A percentile compares a stretch with the other conserved stretches of the same genome.
These are phyloP conservation scores for Micrasema longulum DNA, from an alignment of 1,140 invertebrate species.

Conservation along the genomic window DNA sequence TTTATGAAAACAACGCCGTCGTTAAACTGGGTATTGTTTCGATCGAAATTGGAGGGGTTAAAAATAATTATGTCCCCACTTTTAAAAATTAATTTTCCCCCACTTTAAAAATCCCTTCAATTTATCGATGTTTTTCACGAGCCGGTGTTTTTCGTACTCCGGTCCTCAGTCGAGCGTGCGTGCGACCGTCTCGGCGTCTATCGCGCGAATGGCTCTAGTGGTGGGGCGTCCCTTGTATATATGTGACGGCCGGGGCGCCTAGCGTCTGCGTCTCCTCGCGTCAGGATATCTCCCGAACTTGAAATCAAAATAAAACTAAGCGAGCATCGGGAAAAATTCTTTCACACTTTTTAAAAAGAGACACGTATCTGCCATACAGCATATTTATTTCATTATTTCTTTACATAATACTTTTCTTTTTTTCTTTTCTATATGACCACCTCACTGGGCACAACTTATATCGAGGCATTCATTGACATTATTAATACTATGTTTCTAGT, in stretches of 20 bases:
- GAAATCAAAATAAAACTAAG: too few species aligned
- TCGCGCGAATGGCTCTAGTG: constrained; percentile 10
- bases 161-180: background rate
- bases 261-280: constrained; percentile 18
- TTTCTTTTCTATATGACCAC: too few species aligned
- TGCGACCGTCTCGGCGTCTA: constrained; percentile 6
- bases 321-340: too few species aligned
- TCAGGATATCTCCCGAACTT: constrained; percentile 31
- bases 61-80: constrained; percentile 9
- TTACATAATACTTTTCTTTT: too few species aligned
- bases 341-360: too few species aligned
- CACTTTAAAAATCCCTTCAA: background rate
- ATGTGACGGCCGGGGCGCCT: constrained; percentile 8
- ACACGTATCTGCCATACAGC: too few species aligned
- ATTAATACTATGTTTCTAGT: too few species aligned
- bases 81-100: constrained; percentile 7
- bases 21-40: background rate
- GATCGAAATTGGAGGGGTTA: constrained; percentile 13
- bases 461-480: too few species aligned
- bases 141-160: background rate
- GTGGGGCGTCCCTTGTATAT: constrained; percentile 25
- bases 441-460: too few species aligned
- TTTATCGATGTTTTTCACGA: constrained; percentile 30
- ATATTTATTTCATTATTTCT: too few species aligned
- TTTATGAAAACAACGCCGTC: background rate